Base-by-base conservation (phyloP, 2,888 invertebrate species). In the Eupithecia exiguata region DNA sequence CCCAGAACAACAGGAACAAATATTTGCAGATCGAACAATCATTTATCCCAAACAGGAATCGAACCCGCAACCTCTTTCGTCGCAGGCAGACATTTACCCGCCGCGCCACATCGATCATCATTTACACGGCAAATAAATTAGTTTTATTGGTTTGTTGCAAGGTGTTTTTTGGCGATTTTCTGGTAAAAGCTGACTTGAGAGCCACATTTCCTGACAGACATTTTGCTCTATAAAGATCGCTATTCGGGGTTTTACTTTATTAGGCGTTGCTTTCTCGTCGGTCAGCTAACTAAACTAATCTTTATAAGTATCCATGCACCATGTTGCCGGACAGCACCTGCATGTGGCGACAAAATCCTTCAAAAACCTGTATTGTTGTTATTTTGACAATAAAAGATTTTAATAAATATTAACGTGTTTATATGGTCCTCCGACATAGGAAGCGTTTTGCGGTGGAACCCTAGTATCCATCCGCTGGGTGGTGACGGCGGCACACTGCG, bases 401-500 rank as follows among this genome's bases (percentile, higher is more conserved):
- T 53, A 21, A 21, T 12, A 21, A n/a, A 21, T 58, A 25, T 5
- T 58, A 21, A 58, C 21, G 5, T 21, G 49, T 25, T 58, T 25
- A 4, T 25, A 10, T 53, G 9, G 10, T 21, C 4, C 12, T 25
- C 12, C 12, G 25, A 12, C 3, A 58, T 84, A 97, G 96, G 98
- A 98, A 92, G 97, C 97, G 40, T 98, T 98, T 86, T 98, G 98
- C 86, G 98, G 98, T 0, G 98, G 98, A 2, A 98, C 98, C 1
- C 88, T 98, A 43, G 96, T 98, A 25, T 96, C 97, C 0, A 95
- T 97, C 0, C 95, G 96, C 66, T 98, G 98, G 98, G 96, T 98
- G 66, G 94, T 98, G 74, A 98, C 98, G 0, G 98, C 98, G 0
- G 98, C 98, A 1, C 98, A 98, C 86, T 98, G 98, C 87, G 96